Conservation (phyloP, 2,888 invertebrate species). For the Ectropis crepuscularia region DNA sequence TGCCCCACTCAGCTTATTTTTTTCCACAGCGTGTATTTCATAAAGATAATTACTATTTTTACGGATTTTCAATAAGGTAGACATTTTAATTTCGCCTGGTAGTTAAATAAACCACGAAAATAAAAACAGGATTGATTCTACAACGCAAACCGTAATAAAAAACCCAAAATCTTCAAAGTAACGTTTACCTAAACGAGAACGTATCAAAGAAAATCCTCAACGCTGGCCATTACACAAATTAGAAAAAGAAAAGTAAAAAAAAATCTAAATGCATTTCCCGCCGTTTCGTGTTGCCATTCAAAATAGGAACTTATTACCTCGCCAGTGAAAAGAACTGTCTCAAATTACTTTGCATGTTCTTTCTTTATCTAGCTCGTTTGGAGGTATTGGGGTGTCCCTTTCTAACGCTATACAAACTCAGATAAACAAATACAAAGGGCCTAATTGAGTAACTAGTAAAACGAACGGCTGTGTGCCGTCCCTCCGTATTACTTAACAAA, state of each 20-base stretch:
- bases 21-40: too few species aligned
- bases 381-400: slow-evolving; percentile 52
- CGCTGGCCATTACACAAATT: slow-evolving; percentile 75
- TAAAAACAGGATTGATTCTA: slow-evolving; percentile 15
- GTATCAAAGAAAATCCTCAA: slow-evolving; percentile 76
- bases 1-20: too few species aligned
- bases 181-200: slow-evolving; percentile 59
- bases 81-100: too few species aligned
- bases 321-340: slow-evolving; percentile 84
- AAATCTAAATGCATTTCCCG: slow-evolving; percentile 81
- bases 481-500: slow-evolving; percentile 69
- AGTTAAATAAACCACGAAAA: background rate
- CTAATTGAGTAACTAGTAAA: slow-evolving; percentile 86
- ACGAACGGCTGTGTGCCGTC: slow-evolving; percentile 80
- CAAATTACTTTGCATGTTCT: slow-evolving; percentile 77
- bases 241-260: slow-evolving; percentile 66
- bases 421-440: slow-evolving; percentile 85
- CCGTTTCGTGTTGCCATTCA: slow-evolving; percentile 82
- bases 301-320: slow-evolving; percentile 82
- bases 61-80: too few species aligned
- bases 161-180: slow-evolving; percentile 46
- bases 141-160: slow-evolving; percentile 41
- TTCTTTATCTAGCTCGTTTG: slow-evolving; percentile 52
- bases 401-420: slow-evolving; percentile 80
- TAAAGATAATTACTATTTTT: too few species aligned